Evolutionary conservation across 2,888 invertebrate species (phyloP), one percentile per base, ranked within the genome.

Genomic region (Notodonta dromedarius): DNA sequence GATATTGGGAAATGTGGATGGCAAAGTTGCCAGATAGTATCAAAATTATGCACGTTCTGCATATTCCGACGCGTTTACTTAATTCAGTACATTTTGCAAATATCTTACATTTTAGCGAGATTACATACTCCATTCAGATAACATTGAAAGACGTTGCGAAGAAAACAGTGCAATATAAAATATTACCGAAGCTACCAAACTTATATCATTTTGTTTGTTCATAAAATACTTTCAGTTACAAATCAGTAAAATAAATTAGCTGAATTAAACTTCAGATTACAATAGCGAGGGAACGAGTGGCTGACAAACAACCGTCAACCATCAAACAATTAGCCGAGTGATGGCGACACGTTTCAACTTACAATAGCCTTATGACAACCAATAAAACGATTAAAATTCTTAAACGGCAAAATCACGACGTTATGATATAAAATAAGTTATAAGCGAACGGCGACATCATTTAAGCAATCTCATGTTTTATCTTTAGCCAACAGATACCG

Each of bases 301-400:
- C 50, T 55, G 57, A 59, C 57, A 74, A 73, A 77, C 69, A 73
- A 71, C 60, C 50, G 66, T 74, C 73, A 56, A 67, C 72, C 68
- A 72, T 77, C 72, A 78, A 81, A 75, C 76, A 73, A 76, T 80
- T 78, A 77, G 73, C 74, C 67, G 61, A 62, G 74, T 78, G 79
- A 78, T 78, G 66, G 64, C 61, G 64, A 73, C 72, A 71, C 74
- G 74, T 67, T 65, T 59, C 60, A 71, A 75, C 64, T 78, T 73
- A 64, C 66, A 72, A 78, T 69, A 71, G 73, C 71, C 68, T 70
- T 57, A 61, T 35, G 60, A 63, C 61, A 67, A 63, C 69, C 77
- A 76, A 80, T 82, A 78, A 81, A 84, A 78, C 75, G 70, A 77
- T 83, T 82, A 80, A 77, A 81, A 79, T 82, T 78, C 69, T 65